phyloP scores from a whole-genome alignment of 2,113 vertebrate genomes.

The Lichenostomus cassidix region DNA sequence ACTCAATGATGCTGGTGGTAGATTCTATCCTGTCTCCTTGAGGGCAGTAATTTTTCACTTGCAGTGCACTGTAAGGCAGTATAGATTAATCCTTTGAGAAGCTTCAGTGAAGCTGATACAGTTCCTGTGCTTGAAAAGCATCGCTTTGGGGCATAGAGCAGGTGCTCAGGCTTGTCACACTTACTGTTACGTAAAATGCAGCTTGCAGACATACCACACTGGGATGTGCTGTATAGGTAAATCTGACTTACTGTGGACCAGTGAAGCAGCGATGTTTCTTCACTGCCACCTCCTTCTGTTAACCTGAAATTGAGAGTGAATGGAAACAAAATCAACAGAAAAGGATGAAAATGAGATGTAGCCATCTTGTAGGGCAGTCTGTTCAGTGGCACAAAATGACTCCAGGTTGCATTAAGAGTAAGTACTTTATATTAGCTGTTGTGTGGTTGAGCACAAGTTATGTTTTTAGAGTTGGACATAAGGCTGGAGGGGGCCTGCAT shows the following conservation, averaged over 20 bases:
- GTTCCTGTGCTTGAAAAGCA: not conserved
- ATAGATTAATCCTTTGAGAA: not conserved
- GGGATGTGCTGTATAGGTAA: not conserved
- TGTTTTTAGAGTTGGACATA: not conserved
- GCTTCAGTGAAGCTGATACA: not conserved
- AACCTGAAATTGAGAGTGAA: not conserved
- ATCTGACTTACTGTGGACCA: not conserved
- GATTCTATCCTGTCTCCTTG: not conserved
- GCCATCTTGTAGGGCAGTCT: not conserved
- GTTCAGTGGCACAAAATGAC: not conserved
- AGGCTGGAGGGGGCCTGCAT: not conserved
- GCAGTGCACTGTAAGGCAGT: not conserved
- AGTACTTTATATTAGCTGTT: not conserved
- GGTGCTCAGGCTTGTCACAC: not conserved
- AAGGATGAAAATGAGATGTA: not conserved
- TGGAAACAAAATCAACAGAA: not conserved
- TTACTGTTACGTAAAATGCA: not conserved
- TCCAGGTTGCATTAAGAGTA: not conserved
- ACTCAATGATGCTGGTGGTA: not conserved
- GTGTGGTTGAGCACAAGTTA: not conserved
- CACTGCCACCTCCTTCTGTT: not conserved
- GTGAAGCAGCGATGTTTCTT: not conserved
- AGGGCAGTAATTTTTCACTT: not conserved
- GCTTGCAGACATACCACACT: not conserved
- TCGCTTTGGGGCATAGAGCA: not conserved